Percentiles rank a stretch among this genome's conserved stretches.
phyloP scores from a whole-genome alignment of 2,113 vertebrate species.

The Xyrauchen texanus region DNA sequence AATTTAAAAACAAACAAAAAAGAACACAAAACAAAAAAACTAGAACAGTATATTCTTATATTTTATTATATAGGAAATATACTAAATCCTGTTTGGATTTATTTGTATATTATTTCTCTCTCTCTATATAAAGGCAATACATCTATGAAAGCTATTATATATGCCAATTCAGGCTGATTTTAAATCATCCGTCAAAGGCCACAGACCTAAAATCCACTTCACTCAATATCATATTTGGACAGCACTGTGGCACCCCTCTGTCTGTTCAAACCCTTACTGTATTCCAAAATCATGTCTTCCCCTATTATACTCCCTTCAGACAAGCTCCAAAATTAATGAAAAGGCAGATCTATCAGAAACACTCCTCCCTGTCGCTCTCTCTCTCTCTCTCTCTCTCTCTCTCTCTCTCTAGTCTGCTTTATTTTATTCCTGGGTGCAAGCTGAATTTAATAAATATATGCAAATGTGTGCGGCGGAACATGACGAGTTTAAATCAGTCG shows the following conservation, averaged over 20 bases:
- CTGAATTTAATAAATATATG: slow-evolving; percentile 90
- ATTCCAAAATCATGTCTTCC: slow-evolving; percentile 47
- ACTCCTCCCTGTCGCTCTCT: slow-evolving; percentile 70
- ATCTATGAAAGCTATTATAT: neutral
- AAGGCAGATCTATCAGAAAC: slow-evolving; percentile 76
- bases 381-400: slow-evolving; percentile 33
- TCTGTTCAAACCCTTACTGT: slow-evolving; percentile 34
- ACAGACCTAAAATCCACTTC: slow-evolving; percentile 7
- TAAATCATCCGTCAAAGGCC: neutral
- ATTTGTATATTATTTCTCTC: no score
- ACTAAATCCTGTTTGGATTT: no score
- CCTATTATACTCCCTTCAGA: slow-evolving; percentile 31
- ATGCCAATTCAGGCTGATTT: neutral
- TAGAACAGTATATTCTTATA: no score
- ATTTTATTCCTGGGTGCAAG: slow-evolving; percentile 79
- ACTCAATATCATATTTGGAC: neutral
- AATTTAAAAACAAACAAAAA: no score
- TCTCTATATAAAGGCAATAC: no score
- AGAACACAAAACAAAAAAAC: no score
- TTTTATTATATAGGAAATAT: no score
- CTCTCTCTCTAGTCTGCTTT: slow-evolving; percentile 64
- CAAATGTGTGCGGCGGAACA: slow-evolving; percentile 89
- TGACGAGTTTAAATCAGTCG: slow-evolving; percentile 89
- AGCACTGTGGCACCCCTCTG: neutral
- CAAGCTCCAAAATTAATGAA: slow-evolving; percentile 70